Conservation (phyloP, 2,797 vertebrate species). For the Meda fulgida region DNA sequence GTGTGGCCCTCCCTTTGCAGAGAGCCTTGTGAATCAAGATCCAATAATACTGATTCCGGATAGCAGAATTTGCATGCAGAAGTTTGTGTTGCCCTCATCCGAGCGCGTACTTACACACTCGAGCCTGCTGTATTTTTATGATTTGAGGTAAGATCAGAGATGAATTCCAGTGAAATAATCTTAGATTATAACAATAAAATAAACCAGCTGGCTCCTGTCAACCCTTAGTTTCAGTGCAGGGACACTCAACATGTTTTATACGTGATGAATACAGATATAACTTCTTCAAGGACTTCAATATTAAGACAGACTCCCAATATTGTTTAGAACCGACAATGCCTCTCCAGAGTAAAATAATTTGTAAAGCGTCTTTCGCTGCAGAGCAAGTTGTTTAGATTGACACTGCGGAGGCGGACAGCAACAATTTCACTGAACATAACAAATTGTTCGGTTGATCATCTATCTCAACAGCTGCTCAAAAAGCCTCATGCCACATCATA, state of each 20-base stretch:
- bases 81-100: not conserved
- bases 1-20: conserved; percentile 27
- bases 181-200: conserved; percentile 3
- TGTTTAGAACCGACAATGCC: conserved; percentile 44
- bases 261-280: not conserved
- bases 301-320: conserved; percentile 32
- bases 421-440: conserved; percentile 55
- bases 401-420: conserved; percentile 46
- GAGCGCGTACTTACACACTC: conserved; percentile 12
- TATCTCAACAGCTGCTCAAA: conserved; percentile 59
- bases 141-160: not conserved
- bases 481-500: conserved; percentile 49
- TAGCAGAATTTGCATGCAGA: conserved; percentile 29
- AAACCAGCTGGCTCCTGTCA: not conserved
- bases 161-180: conserved; percentile 24
- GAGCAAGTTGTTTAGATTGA: conserved; percentile 47
- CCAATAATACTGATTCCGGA: conserved; percentile 37
- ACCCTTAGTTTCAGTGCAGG: not conserved
- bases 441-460: conserved; percentile 55
- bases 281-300: conserved; percentile 40
- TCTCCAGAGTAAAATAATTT: not conserved
- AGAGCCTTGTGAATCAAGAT: conserved; percentile 32
- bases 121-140: conserved; percentile 6
- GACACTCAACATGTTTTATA: not conserved
- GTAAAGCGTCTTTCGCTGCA: conserved; percentile 23